Base-by-base conservation (phyloP, 2,888 invertebrate genomes). In the Ophonus ardosiacus region DNA sequence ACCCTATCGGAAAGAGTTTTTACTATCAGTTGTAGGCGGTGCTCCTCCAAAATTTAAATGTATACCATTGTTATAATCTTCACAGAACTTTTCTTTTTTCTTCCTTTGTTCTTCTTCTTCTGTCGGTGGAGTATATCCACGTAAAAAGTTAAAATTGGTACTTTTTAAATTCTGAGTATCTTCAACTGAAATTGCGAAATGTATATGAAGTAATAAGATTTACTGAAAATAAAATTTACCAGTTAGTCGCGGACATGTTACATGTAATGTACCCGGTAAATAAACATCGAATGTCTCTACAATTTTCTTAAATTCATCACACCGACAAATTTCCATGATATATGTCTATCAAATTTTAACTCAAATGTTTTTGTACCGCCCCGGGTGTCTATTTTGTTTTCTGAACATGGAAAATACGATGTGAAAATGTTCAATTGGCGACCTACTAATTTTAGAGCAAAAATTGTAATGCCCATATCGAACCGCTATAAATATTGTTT, bases 291-390 rank as follows among this genome's bases (percentile, higher is more conserved):
- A 81, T 18, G 86, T 86, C 57, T 87, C 85, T 10, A 88, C 86
- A 8, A 59, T 51, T 74, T 87, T 83, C 51, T 76, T 38, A 63
- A 87, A 88, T 18, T 86, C 80, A 79, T 88, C 86, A 68, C 88
- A 89, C 7, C 86, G 76, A 85, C 88, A 88, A 51, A 86, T 83
- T 24, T 89, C 87, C 88, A 88, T 88, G 40, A 24, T 24, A 5
- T 31, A 56, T 78, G 43, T 74, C 24, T 24, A 31, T 31, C 15
- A 71, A 40, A 40, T 71, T 40, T 43, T 71, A 71, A 31, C 5
- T 71, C 18, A 65, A 65, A 65, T 31, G 18, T 40, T 40, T 71
- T 40, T 5, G 18, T 13, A 51, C 21, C 18, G 18, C 21, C 18
- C 21, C 18, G 51, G n/a, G 18, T 56, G 15, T 40, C 56, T 76